Evolutionary conservation across 2,113 vertebrate species (phyloP), one percentile per base, ranked within the genome.

Genomic region (Elephantulus edwardii): DNA sequence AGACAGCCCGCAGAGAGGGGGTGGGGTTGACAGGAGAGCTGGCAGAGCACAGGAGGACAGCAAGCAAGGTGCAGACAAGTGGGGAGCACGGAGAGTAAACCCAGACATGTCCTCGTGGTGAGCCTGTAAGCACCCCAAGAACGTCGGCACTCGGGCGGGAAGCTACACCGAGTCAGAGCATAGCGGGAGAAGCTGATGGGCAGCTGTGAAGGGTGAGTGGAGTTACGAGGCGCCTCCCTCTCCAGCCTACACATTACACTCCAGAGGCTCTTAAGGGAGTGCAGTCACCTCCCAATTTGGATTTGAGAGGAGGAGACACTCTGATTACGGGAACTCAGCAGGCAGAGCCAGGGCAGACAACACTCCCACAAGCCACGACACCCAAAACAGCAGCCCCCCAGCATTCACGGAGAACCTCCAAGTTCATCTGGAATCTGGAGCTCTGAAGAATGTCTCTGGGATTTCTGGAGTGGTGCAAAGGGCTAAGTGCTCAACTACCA

Each of bases 301-400:
- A 58, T 52, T 93, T 89, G 52, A 48, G 1, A 60, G 22, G 28
- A 60, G 64, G 52, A 91, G 75, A 56, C 40, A 81, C 77, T 81
- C 86, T 56, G 40, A 30, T 74, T 92, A 50, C 35, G 56, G 64
- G 50, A 78, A 85, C 26, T 64, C 81, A 75, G 80, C 22, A 33
- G 60, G 66, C 35, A 60, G 24, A 75, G 40, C 40, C 42, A 83
- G 48, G 85, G 78, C 80, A 88, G 66, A 94, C 16, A n/a, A 91
- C 62, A 48, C 42, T 40, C 50, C 77, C 3, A 12, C 17, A 30
- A 5, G 66, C 54, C 8, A 3, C 19, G 38, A 77, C 2, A 44
- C 74, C 85, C 77, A 52, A 87, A 82, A 76, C 70, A 56, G 44
- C 83, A 60, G 71, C 52, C 79, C 38, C 90, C 79, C 50, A 0